These are phyloP conservation scores for Gobio occitaniae DNA, from an alignment of 2,797 vertebrate species.

Conservation along the genomic window DNA sequence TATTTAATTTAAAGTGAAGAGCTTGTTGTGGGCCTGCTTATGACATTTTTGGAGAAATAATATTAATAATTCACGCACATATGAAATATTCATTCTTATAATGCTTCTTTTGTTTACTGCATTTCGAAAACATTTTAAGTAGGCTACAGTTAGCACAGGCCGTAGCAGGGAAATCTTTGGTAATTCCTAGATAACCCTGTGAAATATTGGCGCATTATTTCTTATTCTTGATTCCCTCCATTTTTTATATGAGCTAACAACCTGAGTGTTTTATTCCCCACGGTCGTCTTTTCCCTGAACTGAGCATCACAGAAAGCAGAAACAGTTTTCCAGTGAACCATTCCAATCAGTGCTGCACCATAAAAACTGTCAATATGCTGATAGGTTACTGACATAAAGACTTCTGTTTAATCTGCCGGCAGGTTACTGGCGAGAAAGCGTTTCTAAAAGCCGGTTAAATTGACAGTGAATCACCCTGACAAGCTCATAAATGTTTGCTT, in stretches of 20 bases:
- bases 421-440: slow-evolving; percentile 49
- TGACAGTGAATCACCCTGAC: slow-evolving; percentile 76
- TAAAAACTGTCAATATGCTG: slow-evolving; percentile 54
- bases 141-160: not conserved
- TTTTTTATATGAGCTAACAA: slow-evolving; percentile 6
- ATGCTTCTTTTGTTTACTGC: slow-evolving; percentile 41
- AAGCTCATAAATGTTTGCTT: slow-evolving; percentile 68
- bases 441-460: slow-evolving; percentile 64
- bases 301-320: slow-evolving; percentile 23
- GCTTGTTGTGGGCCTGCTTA: not conserved
- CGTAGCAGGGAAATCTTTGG: not conserved
- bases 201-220: not conserved
- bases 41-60: slow-evolving; percentile 7
- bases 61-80: slow-evolving; percentile 35
- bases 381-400: slow-evolving; percentile 46
- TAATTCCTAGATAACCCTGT: slow-evolving; percentile 17
- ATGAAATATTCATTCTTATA: slow-evolving; percentile 48
- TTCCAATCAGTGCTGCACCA: slow-evolving; percentile 39
- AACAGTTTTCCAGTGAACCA: slow-evolving; percentile 38
- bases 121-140: slow-evolving; percentile 18
- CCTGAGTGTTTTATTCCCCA: slow-evolving; percentile 23
- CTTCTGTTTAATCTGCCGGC: slow-evolving; percentile 30
- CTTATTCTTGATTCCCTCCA: not conserved
- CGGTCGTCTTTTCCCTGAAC: slow-evolving; percentile 7
- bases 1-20: slow-evolving; percentile 26